A percentile compares a stretch with the other conserved stretches of the same genome.
Conservation (phyloP, 1,140 invertebrate species). For the Schlechtendalia chinensis region DNA sequence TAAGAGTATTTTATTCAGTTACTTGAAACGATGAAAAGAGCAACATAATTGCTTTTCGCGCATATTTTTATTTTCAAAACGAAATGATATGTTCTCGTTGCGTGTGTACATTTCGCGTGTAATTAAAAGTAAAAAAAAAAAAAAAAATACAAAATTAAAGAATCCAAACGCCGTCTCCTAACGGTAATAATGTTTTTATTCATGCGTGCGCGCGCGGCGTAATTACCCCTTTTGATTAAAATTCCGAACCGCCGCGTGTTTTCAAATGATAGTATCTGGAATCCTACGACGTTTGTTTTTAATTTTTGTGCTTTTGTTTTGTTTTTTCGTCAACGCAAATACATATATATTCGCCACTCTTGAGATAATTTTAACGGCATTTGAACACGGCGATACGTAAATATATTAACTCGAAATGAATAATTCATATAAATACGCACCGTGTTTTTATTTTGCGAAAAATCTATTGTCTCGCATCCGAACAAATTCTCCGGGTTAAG, state of each 20-base stretch:
- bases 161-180: too few relatives aligned
- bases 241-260: not conserved
- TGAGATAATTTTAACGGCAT: not conserved
- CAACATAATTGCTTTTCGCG: not conserved
- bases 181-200: too few relatives aligned
- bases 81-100: too few relatives aligned
- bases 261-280: not conserved
- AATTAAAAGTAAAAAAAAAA: too few relatives aligned
- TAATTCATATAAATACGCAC: not conserved
- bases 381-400: not conserved
- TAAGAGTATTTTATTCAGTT: not conserved
- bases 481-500: not conserved
- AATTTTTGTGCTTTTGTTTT: not conserved
- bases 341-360: not conserved
- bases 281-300: not conserved
- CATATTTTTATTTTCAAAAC: not conserved
- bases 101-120: too few relatives aligned
- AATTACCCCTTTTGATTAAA: slow-evolving; percentile 1
- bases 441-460: too few relatives aligned
- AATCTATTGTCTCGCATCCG: not conserved
- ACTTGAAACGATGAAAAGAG: not conserved
- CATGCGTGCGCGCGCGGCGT: too few relatives aligned
- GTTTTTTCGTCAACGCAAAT: not conserved
- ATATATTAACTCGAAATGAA: not conserved
- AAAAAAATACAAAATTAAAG: too few relatives aligned